Conservation (phyloP, 2,888 invertebrate species). For the Drosophila colorata region DNA sequence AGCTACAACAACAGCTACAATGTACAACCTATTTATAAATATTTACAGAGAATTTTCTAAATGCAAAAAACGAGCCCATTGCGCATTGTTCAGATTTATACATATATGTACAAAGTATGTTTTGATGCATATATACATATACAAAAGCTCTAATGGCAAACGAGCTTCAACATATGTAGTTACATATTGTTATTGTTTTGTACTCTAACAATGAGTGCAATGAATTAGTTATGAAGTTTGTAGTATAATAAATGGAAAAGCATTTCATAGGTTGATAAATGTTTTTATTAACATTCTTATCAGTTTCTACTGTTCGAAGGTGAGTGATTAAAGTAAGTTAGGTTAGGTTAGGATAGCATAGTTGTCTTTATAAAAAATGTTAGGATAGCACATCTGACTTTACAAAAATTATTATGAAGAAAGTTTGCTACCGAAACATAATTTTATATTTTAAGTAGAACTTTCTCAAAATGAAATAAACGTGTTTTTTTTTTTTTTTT, state of each 20-base stretch:
- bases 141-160: slow-evolving; percentile 23
- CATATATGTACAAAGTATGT: slow-evolving; percentile 1
- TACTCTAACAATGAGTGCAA: not conserved
- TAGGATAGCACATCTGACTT: no score
- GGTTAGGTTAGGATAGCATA: no score
- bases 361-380: no score
- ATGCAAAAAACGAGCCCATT: slow-evolving; percentile 45
- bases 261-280: not conserved
- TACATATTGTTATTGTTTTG: slow-evolving; percentile 22
- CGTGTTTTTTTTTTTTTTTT: no score
- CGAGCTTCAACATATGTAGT: slow-evolving; percentile 27
- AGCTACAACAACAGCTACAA: slow-evolving; percentile 6
- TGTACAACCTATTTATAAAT: not conserved
- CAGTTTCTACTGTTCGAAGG: no score
- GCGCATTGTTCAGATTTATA: slow-evolving; percentile 23
- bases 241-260: not conserved
- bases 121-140: slow-evolving; percentile 10
- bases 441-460: no score
- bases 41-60: slow-evolving; percentile 38
- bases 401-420: no score
- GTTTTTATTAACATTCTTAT: no score
- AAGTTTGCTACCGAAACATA: no score
- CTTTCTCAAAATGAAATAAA: no score
- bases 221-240: not conserved
- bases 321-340: no score